Conservation (phyloP, 2,797 vertebrate species). For the Trachops cirrhosus region DNA sequence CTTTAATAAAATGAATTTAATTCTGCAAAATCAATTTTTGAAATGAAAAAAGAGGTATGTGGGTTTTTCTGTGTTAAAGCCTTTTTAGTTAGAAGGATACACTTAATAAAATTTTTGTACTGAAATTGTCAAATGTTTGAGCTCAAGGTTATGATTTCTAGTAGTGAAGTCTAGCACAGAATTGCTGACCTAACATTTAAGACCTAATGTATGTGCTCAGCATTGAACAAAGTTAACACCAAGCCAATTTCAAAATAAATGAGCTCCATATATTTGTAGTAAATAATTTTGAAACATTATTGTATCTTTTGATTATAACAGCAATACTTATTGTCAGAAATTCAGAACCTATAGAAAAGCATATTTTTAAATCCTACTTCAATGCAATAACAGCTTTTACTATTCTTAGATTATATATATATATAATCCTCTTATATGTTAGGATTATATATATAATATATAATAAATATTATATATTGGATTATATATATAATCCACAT, state of each 20-base stretch:
- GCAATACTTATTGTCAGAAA: not conserved
- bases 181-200: not conserved
- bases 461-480: no score
- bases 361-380: not conserved
- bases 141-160: not conserved
- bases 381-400: not conserved
- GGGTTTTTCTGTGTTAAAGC: not conserved
- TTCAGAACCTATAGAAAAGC: not conserved
- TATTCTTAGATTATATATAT: not conserved
- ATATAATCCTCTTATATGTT: no score
- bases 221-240: not conserved
- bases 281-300: not conserved
- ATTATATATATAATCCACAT: no score
- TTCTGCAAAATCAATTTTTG: not conserved
- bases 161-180: not conserved
- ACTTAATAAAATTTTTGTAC: not conserved
- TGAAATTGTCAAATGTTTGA: not conserved
- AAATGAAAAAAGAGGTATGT: not conserved
- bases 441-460: no score
- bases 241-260: not conserved
- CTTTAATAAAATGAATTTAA: constrained; percentile 32
- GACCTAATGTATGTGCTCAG: not conserved
- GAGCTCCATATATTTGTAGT: not conserved
- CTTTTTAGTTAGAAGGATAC: not conserved
- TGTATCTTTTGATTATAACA: not conserved